phyloP scores from a whole-genome alignment of 2,888 invertebrate genomes.

The Myopa testacea region DNA sequence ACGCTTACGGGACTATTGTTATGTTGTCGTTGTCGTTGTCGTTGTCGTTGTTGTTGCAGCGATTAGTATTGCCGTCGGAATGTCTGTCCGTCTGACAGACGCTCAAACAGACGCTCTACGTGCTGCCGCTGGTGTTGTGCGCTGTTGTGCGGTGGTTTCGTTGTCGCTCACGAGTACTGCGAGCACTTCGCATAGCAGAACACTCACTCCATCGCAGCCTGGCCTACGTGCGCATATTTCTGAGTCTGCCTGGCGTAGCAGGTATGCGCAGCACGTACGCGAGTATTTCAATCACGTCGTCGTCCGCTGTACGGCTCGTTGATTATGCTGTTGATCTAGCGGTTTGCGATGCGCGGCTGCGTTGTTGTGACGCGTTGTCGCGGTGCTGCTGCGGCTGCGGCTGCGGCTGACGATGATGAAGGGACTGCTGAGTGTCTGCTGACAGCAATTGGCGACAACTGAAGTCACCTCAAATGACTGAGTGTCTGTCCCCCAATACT shows the following conservation, averaged over 20 bases:
- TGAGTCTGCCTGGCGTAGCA: background rate
- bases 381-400: background rate
- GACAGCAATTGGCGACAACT: conserved; percentile 33
- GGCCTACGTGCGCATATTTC: background rate
- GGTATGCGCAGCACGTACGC: conserved; percentile 32
- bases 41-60: conserved; percentile 7
- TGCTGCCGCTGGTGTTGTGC: conserved; percentile 38
- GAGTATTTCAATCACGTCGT: conserved; percentile 36
- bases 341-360: background rate
- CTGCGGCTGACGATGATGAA: background rate
- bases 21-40: background rate
- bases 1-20: conserved; percentile 17
- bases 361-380: background rate
- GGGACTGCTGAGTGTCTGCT: conserved; percentile 9
- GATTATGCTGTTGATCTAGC: conserved; percentile 34
- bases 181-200: background rate
- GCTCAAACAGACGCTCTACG: conserved; percentile 40
- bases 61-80: conserved; percentile 48
- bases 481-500: background rate
- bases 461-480: background rate
- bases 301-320: conserved; percentile 9
- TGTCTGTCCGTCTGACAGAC: conserved; percentile 43
- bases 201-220: background rate
- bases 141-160: conserved; percentile 24
- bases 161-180: background rate